These are phyloP conservation scores for Rattus rattus DNA, from an alignment of 2,113 vertebrate species.

Conservation along the genomic window DNA sequence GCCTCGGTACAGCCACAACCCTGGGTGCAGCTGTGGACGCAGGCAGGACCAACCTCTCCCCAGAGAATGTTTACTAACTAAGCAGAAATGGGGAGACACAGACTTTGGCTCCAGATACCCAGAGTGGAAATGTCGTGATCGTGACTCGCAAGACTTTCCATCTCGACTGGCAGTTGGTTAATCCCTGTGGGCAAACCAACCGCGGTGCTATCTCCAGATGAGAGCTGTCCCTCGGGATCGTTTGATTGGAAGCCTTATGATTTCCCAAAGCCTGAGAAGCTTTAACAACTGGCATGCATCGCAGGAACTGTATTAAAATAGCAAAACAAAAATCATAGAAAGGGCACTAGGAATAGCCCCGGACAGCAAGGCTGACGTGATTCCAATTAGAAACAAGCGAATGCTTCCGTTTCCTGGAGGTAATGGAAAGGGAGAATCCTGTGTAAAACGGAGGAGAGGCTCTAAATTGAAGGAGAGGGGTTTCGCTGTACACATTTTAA, in stretches of 20 bases:
- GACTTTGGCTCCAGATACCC: not conserved
- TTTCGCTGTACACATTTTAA: not conserved
- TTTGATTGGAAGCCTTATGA: not conserved
- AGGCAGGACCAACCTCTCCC: not conserved
- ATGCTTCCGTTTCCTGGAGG: not conserved
- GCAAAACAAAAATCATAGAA: not conserved
- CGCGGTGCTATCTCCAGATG: not conserved
- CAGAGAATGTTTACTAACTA: not conserved
- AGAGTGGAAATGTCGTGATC: not conserved
- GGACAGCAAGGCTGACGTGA: not conserved
- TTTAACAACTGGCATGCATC: not conserved
- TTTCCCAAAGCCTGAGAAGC: not conserved
- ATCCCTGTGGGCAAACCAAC: not conserved
- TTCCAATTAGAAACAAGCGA: not conserved
- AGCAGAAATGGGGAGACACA: not conserved
- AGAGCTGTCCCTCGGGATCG: not conserved
- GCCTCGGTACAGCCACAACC: not conserved
- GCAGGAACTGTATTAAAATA: not conserved
- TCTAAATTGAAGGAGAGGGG: not conserved
- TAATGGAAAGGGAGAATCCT: not conserved
- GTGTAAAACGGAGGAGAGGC: not conserved
- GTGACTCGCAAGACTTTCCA: not conserved
- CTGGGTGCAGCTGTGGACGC: not conserved
- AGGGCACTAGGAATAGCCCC: not conserved
- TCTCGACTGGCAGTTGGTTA: constrained; percentile 5